A percentile compares a stretch with the other conserved stretches of the same genome.
Evolutionary conservation across 2,797 vertebrate genomes (phyloP).

Genomic region (Hoplostethus mediterraneus): DNA sequence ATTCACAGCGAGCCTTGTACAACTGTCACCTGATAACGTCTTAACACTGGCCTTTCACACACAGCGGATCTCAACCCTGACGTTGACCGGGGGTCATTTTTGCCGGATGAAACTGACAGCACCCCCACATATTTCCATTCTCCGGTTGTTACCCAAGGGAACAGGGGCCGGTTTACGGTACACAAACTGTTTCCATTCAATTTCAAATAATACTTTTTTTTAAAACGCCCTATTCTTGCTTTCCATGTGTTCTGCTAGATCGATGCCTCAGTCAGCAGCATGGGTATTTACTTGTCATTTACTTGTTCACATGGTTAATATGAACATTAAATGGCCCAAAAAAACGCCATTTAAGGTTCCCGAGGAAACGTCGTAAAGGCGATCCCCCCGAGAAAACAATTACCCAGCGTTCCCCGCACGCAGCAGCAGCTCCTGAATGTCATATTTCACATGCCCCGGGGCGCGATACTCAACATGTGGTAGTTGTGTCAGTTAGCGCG

Average conservation of each 20-base stretch:
- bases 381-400: slow-evolving; percentile 61
- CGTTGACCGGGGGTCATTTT: no score
- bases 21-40: no score
- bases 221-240: slow-evolving; percentile 7
- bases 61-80: no score
- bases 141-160: slow-evolving; percentile 38
- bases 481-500: slow-evolving; percentile 50
- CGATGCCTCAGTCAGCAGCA: slow-evolving; percentile 18
- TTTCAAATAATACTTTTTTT: not conserved
- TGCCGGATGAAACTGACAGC: no score
- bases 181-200: slow-evolving; percentile 2
- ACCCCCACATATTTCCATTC: not conserved
- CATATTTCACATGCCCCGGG: slow-evolving; percentile 53
- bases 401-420: slow-evolving; percentile 41
- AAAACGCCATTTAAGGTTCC: slow-evolving; percentile 58
- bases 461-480: slow-evolving; percentile 52
- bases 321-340: slow-evolving; percentile 23
- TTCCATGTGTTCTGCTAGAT: slow-evolving; percentile 14
- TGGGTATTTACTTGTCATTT: slow-evolving; percentile 8
- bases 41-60: no score
- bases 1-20: no score
- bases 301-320: slow-evolving; percentile 14
- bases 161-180: not conserved
- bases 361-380: slow-evolving; percentile 60
- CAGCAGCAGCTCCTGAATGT: slow-evolving; percentile 54